Base-by-base conservation (phyloP, 2,888 invertebrate species). In the Megastigmus dorsalis region DNA sequence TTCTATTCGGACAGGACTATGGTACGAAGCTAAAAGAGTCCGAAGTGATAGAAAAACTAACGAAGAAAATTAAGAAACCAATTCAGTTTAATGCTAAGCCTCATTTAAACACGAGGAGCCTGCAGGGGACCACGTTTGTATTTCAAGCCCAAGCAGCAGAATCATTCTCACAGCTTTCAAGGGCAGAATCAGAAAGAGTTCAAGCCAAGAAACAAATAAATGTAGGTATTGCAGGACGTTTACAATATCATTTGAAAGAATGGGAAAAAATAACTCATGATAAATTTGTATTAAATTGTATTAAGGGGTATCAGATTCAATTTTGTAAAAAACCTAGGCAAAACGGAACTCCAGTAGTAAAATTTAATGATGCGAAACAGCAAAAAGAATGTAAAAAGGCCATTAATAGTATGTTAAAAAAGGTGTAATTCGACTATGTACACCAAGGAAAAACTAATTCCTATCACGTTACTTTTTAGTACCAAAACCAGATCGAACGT, bases 401-500 rank as follows among this genome's bases (percentile, higher is more conserved):
- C 3, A 7, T 3, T 10, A 36, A 36, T 36, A 3, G 13, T 10
- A 36, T 36, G 7, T 13, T 36, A 7, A 33, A 7, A 5, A 33
- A 33, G 33, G 33, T 3, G 33, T 33, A 5, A 7, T 33, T n/a
- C n/a, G n/a, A 33, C 3, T 5, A 7, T 33, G 33, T 7, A 41
- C 6, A 13, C 3, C 5, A 33, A 5, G 5, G 33, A 33, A 55
- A 6, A 36, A 36, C 6, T 18, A 36, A 18, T 74, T 70, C 9
- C 10, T 74, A 9, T 77, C 80, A 0, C 60, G 54, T 3, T 76
- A 62, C 70, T 80, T 80, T 18, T 67, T 74, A 45, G 73, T 77
- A 1, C 68, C 48, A 10, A 79, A 79, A 50, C 65, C 67, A 20
- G 70, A 78, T 65, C 78, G 79, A 1, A 62, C 71, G 18, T 23